Base-by-base conservation (phyloP, 2,797 vertebrate genomes). In the Thaleichthys pacificus region DNA sequence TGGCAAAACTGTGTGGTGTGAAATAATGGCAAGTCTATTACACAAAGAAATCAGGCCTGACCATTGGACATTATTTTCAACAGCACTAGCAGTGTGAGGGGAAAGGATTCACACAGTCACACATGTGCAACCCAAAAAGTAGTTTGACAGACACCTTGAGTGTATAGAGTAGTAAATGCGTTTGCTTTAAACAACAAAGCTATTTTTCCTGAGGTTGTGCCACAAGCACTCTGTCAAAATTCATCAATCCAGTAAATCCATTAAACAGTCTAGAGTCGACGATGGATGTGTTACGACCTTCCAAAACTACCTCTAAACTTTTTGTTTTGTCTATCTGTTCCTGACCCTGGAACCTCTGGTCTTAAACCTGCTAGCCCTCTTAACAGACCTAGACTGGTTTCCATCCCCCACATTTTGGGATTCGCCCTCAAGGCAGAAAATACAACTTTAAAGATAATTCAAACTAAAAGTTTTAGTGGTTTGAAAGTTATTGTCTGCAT, bases 201-300 rank as follows among this genome's bases (percentile, higher is more conserved):
- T 49, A 79, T 87, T 86, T 86, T 85, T 88, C 80, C 74, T 73
- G 2, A 64, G 83, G 83, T 89, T 88, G 78, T 82, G 80, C 86
- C 88, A 80, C 66, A 81, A 83, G 83, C 67, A 81, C 73, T 76
- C 73, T 83, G 89, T 89, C 90, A 91, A 91, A 89, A 91, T 89
- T 93, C 87, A 93, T 88, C 83, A 82, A 84, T 72, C 87, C 85
- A 84, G 85, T 91, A 89, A 91, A 91, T 69, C 86, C 84, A 90
- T 93, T 91, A 90, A 91, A 86, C 73, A 78, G 92, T 93, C 92
- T 93, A 93, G 92, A 78, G 92, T 93, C 92, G 92, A 94, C 92
- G 78, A 79, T 38, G 35, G 80, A 58, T 81, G 83, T 79, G 88
- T 89, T 88, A 90, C 76, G 83, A 87, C 85, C 82, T 70, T 63